Evolutionary conservation across 1,140 invertebrate species (phyloP), one percentile per base, ranked within the genome.

Genomic region (Globodera rostochiensis): DNA sequence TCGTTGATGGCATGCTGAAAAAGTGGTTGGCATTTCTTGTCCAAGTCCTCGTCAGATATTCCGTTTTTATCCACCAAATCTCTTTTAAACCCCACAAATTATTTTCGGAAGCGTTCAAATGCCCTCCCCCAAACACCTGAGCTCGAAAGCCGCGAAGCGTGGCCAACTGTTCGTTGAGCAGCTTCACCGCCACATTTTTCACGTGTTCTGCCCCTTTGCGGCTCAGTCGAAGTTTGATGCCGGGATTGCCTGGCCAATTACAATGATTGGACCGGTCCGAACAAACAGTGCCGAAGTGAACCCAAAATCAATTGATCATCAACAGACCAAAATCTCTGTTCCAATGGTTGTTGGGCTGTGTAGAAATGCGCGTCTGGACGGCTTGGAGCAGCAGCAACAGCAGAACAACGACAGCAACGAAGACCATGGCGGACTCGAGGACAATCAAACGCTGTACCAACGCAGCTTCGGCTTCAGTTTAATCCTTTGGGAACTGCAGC

Each of bases 141-240:
- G 79, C 86, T 25, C 74, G 46, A 50, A 86, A 87, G 9, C 85
- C 85, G 64, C 78, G 74, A 46, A 87, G 71, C n/a, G 69, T 57
- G 60, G 88, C 84, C 25, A 88, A 77, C 73, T 89, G 84, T 71
- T 89, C 88, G 76, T 89, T 90, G 8, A 89, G 77, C 53, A 89
- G 73, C 70, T 90, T 88, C 5, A 89, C 87, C 47, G 88, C 88
- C 11, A 89, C 86, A 19, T 84, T 82, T 76, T 89, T 89, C 19
- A 89, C 73, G 76, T 89, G 88, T 60, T 89, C 88, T 9, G 86
- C 86, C 49, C 88, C 88, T 81, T 90, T 89, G 49, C 86, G 84
- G 4, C 87, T 89, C 25, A 89, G 73, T 21, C 88, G 84, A 13
- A 89, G 83, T 74, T 88, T 89, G 7, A 89, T 77, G 66, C 88